Percentiles rank a stretch among this genome's conserved stretches.
These are phyloP conservation scores for Upupa epops DNA, from an alignment of 2,113 vertebrate genomes.

Conservation along the genomic window DNA sequence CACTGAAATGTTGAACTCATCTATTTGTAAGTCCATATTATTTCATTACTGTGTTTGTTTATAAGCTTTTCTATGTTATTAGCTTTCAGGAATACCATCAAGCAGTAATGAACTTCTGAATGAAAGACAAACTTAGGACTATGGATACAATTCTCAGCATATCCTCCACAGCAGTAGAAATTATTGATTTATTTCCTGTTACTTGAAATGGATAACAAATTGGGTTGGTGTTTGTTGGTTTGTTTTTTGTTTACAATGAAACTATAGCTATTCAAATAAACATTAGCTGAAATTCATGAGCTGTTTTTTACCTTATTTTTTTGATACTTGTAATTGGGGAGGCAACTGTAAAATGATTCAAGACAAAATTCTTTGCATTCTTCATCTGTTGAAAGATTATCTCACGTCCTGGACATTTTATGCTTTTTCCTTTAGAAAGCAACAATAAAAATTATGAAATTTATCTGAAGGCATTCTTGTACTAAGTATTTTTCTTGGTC, in stretches of 20 bases:
- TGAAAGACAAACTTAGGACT: neutral
- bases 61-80: neutral
- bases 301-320: neutral
- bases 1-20: neutral
- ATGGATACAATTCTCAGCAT: neutral
- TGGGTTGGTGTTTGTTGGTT: neutral
- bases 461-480: neutral
- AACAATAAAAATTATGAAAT: neutral
- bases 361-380: neutral
- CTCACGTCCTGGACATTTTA: neutral
- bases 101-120: neutral
- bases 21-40: neutral
- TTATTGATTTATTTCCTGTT: neutral
- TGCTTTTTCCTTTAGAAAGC: neutral
- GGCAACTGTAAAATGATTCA: neutral
- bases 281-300: neutral
- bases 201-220: neutral
- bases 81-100: neutral
- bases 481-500: neutral
- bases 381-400: neutral
- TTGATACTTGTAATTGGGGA: neutral
- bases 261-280: neutral
- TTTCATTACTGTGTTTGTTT: neutral
- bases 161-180: neutral
- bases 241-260: neutral